Percentiles rank a stretch among this genome's conserved stretches.
Evolutionary conservation across 2,113 vertebrate genomes (phyloP).

Genomic region (Peromyscus californicus): DNA sequence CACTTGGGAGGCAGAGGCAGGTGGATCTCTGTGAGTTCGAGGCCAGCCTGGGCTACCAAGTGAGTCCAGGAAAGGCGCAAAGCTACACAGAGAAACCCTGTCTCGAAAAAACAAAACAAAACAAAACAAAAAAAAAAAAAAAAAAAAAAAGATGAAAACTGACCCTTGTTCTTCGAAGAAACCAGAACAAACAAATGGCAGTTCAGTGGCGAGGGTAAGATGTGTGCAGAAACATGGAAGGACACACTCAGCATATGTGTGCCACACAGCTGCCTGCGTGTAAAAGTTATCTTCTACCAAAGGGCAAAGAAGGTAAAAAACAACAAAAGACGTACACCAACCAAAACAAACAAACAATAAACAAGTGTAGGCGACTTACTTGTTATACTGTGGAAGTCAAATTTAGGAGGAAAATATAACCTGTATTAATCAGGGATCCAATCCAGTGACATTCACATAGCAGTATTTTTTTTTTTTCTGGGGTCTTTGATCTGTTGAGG

Average conservation of each 20-base stretch:
- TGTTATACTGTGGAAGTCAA: neutral
- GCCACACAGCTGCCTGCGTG: neutral
- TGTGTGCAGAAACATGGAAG: neutral
- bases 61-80: no score
- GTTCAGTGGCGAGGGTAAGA: neutral
- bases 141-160: neutral
- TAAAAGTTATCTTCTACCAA: neutral
- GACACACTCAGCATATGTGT: neutral
- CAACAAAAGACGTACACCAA: neutral
- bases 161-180: conserved; percentile 50
- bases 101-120: no score
- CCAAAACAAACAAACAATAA: neutral
- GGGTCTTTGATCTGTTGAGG: neutral
- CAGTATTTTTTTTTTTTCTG: neutral
- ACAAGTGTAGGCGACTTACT: neutral
- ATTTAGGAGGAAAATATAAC: neutral
- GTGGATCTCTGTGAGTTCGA: no score
- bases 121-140: no score
- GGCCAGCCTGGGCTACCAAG: no score
- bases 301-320: neutral
- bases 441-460: neutral
- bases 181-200: neutral
- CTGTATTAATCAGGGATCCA: neutral
- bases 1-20: no score
- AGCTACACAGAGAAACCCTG: no score